phyloP scores from a whole-genome alignment of 2,797 vertebrate species.

The Enteromius mattozi region DNA sequence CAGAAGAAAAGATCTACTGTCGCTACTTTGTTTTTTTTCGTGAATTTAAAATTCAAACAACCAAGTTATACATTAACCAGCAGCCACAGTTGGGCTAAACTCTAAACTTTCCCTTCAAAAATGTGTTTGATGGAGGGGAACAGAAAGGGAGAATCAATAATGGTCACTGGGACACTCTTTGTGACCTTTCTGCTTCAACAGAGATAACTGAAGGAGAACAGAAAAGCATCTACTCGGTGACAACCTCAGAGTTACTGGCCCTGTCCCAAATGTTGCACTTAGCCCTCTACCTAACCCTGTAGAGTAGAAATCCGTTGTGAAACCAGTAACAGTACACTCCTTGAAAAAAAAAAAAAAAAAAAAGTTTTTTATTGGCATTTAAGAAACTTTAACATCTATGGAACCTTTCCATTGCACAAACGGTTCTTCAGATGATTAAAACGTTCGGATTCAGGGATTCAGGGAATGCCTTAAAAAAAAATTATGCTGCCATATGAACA shows the following conservation, averaged over 20 bases:
- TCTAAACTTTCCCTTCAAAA: neutral
- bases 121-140: neutral
- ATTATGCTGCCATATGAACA: neutral
- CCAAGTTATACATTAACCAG: conserved; percentile 6
- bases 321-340: neutral
- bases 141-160: conserved; percentile 12
- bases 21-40: neutral
- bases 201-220: neutral
- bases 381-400: neutral
- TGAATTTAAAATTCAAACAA: neutral
- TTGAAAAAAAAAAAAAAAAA: neutral
- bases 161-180: conserved; percentile 12
- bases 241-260: neutral
- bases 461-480: neutral
- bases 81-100: neutral
- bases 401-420: neutral
- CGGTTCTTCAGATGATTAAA: neutral
- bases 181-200: conserved; percentile 32
- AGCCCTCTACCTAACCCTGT: neutral
- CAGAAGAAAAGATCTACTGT: neutral
- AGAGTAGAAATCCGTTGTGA: neutral
- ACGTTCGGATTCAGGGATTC: neutral
- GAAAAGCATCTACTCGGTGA: neutral
- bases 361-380: neutral
- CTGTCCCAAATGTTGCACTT: neutral